phyloP scores from a whole-genome alignment of 2,113 vertebrate genomes.

The Speoplatyrhinus poulsoni region DNA sequence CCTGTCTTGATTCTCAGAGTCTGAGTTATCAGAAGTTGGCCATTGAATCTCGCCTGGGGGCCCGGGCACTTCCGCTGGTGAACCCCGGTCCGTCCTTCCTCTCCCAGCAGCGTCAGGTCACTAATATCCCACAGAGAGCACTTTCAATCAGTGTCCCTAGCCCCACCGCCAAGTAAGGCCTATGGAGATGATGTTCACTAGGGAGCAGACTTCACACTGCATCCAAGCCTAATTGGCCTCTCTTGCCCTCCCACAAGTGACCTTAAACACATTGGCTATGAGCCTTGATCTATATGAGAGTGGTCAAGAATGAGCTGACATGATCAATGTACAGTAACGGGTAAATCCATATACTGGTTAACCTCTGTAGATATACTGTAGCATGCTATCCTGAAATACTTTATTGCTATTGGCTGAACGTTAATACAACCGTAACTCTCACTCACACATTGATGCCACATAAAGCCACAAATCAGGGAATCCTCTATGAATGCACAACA shows the following conservation, averaged over 20 bases:
- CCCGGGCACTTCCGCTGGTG: conserved; percentile 58
- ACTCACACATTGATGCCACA: conserved; percentile 5
- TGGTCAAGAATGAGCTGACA: conserved; percentile 31
- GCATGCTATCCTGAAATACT: background rate
- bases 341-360: conserved; percentile 6
- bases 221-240: background rate
- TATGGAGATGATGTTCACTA: background rate
- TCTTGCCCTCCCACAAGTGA: conserved; percentile 69
- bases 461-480: conserved; percentile 17
- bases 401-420: background rate
- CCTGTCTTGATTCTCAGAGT: conserved; percentile 75
- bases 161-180: conserved; percentile 78
- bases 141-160: conserved; percentile 83
- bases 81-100: conserved; percentile 86
- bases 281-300: background rate
- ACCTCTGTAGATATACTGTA: background rate
- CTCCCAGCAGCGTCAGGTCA: conserved; percentile 91
- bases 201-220: background rate
- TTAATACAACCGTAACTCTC: conserved; percentile 4
- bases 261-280: conserved; percentile 71
- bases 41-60: conserved; percentile 86
- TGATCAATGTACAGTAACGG: conserved; percentile 26
- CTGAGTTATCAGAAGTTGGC: conserved; percentile 91
- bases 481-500: conserved; percentile 3
- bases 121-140: conserved; percentile 80